A percentile compares a stretch with the other conserved stretches of the same genome.
phyloP scores from a whole-genome alignment of 2,888 invertebrate species.

The Himalopsyche anomala region DNA sequence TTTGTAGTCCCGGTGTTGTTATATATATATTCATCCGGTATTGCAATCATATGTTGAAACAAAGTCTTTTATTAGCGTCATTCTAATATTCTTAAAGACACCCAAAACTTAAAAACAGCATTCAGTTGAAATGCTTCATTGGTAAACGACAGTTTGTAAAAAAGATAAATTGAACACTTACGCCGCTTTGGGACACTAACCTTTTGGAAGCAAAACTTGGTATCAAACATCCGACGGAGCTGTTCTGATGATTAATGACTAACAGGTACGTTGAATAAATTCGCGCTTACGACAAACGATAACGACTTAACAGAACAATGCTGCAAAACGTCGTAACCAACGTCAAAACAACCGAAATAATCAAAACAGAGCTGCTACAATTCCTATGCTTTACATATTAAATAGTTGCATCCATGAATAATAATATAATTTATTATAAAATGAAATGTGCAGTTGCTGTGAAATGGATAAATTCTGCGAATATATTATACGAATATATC shows the following conservation, averaged over 20 bases:
- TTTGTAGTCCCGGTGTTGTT: too few relatives aligned
- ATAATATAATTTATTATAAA: neutral
- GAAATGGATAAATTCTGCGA: neutral
- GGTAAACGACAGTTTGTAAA: too few relatives aligned
- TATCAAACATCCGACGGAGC: neutral
- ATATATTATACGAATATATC: too few relatives aligned
- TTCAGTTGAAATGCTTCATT: too few relatives aligned
- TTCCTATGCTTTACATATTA: conserved; percentile 21
- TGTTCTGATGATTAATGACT: conserved; percentile 54
- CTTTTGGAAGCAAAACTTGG: conserved; percentile 46
- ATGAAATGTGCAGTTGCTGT: neutral
- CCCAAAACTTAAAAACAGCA: too few relatives aligned
- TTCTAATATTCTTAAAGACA: too few relatives aligned
- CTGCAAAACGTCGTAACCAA: neutral
- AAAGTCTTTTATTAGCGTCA: too few relatives aligned
- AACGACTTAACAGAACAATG: conserved; percentile 35
- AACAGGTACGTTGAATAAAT: conserved; percentile 59
- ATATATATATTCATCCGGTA: too few relatives aligned
- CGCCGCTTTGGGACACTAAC: neutral
- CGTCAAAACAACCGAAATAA: conserved; percentile 6
- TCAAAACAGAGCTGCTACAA: conserved; percentile 5
- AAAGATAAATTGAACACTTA: too few relatives aligned
- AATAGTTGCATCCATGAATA: conserved; percentile 14
- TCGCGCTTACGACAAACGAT: conserved; percentile 52
- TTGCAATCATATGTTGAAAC: too few relatives aligned